A percentile compares a stretch with the other conserved stretches of the same genome.
phyloP scores from a whole-genome alignment of 2,888 invertebrate species.

The Nemurella pictetii region DNA sequence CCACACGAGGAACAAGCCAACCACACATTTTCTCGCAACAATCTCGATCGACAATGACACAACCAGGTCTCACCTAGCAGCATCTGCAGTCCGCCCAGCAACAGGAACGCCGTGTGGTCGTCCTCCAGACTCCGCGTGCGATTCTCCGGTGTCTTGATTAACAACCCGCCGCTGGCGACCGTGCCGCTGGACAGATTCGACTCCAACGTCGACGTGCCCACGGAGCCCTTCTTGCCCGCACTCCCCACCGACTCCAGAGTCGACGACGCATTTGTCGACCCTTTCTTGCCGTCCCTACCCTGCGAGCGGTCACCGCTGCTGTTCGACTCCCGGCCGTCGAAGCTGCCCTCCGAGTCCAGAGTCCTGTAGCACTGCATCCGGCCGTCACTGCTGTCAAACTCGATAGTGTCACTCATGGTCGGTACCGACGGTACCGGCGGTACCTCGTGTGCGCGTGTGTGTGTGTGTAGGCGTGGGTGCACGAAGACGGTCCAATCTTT shows the following conservation, averaged over 20 bases:
- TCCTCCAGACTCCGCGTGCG: not conserved
- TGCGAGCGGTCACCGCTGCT: not conserved
- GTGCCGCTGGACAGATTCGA: not conserved
- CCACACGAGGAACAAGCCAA: no score
- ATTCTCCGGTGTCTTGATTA: constrained; percentile 13
- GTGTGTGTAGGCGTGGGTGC: no score
- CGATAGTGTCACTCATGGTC: not conserved
- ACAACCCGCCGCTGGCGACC: not conserved
- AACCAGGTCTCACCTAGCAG: constrained; percentile 11
- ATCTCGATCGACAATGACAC: no score
- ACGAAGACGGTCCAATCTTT: no score
- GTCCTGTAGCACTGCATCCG: not conserved
- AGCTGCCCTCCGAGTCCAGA: not conserved
- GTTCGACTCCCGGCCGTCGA: not conserved
- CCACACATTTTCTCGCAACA: no score
- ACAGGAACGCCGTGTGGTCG: not conserved
- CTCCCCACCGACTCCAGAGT: not conserved
- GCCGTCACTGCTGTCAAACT: not conserved
- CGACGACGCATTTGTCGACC: not conserved
- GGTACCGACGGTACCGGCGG: no score
- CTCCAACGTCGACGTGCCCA: not conserved
- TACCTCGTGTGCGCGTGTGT: no score
- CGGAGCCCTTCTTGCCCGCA: not conserved
- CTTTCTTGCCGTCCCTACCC: not conserved
- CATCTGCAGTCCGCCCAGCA: constrained; percentile 8